phyloP scores from a whole-genome alignment of 2,113 vertebrate genomes.

The Turnix velox region DNA sequence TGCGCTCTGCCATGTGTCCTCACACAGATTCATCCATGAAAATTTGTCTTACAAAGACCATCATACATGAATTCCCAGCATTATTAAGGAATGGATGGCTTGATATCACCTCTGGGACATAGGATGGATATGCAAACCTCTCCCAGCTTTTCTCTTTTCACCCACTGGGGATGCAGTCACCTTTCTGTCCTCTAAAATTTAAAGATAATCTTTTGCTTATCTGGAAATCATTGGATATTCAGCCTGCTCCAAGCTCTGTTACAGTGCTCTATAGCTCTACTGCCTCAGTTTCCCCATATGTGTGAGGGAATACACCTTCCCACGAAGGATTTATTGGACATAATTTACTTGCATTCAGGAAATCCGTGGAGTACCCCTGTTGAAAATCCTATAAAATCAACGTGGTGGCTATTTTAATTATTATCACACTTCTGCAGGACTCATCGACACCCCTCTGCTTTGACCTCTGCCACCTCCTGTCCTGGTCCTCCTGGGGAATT shows the following conservation, averaged over 20 bases:
- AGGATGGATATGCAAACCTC: neutral
- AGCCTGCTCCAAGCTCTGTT: neutral
- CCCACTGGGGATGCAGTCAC: neutral
- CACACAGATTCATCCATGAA: neutral
- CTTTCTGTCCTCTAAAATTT: neutral
- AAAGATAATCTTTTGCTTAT: neutral
- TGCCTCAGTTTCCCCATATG: neutral
- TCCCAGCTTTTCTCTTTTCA: neutral
- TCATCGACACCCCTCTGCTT: neutral
- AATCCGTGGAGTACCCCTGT: neutral
- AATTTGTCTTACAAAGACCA: neutral
- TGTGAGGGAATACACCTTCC: neutral
- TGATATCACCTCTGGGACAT: neutral
- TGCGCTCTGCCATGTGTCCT: neutral
- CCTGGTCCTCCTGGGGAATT: neutral
- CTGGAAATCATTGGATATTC: neutral
- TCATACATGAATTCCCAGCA: accelerated
- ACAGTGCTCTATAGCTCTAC: accelerated
- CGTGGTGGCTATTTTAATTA: neutral
- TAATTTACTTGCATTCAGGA: neutral
- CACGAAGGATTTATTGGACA: neutral
- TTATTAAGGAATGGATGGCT: neutral
- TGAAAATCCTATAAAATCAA: neutral
- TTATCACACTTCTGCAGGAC: neutral
- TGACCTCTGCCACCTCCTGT: neutral